Evolutionary conservation across 1,140 invertebrate species (phyloP).

Genomic region (Drosophila virilis): DNA sequence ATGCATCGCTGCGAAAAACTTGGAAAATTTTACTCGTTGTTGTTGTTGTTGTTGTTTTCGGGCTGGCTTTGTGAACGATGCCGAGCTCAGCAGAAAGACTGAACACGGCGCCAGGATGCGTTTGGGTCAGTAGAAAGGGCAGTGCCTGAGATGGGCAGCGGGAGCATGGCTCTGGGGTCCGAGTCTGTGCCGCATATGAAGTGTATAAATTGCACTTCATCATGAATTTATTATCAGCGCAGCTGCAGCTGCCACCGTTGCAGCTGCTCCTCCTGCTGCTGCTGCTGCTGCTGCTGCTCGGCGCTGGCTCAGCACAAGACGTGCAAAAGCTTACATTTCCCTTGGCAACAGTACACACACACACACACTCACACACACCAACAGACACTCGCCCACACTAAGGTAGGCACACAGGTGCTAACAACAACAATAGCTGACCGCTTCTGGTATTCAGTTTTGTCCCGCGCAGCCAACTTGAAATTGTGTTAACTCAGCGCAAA

Average conservation of each 20-base stretch:
- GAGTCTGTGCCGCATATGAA: constrained; percentile 63
- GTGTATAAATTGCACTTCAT: constrained; percentile 82
- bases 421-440: constrained; percentile 57
- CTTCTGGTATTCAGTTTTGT: constrained; percentile 23
- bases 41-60: constrained; percentile 3
- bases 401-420: constrained; percentile 40
- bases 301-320: constrained; percentile 75
- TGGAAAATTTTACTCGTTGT: constrained; percentile 41
- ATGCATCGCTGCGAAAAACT: constrained; percentile 56
- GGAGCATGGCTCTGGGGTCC: not conserved
- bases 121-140: not conserved
- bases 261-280: constrained; percentile 30
- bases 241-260: constrained; percentile 75
- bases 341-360: constrained; percentile 28
- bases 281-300: constrained; percentile 24
- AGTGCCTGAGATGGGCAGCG: not conserved
- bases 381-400: constrained; percentile 27
- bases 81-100: constrained; percentile 61
- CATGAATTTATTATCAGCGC: constrained; percentile 81
- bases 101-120: constrained; percentile 20
- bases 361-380: constrained; percentile 29
- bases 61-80: constrained; percentile 9
- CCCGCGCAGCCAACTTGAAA: constrained; percentile 78
- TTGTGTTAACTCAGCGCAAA: constrained; percentile 75
- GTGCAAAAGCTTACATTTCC: constrained; percentile 48